phyloP scores from a whole-genome alignment of 2,888 invertebrate genomes.

The Aphelenchoides bicaudatus region DNA sequence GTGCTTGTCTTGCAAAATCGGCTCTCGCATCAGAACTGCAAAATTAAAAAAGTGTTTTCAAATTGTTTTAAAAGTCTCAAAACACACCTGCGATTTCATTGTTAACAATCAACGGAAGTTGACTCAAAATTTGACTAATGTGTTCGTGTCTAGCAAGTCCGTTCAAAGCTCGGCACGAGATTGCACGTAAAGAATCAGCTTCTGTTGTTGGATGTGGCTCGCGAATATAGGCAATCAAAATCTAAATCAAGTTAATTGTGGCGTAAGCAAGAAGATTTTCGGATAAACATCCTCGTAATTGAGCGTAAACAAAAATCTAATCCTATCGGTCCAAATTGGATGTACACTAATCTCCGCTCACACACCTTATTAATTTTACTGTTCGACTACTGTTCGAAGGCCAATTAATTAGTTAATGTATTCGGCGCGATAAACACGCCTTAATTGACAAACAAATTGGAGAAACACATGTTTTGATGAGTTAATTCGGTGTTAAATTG shows the following conservation, averaged over 20 bases:
- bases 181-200: conserved; percentile 86
- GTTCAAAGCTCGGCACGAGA: conserved; percentile 83
- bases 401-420: too few species aligned
- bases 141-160: conserved; percentile 89
- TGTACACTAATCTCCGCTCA: too few species aligned
- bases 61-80: background rate
- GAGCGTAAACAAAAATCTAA: background rate
- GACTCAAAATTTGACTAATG: conserved; percentile 85
- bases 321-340: too few species aligned
- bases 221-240: conserved; percentile 80
- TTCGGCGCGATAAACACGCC: too few species aligned
- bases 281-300: conserved; percentile 2
- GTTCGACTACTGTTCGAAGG: too few species aligned
- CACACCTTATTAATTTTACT: too few species aligned
- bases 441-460: too few species aligned
- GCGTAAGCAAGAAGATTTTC: too few species aligned
- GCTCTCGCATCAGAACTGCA: conserved; percentile 84
- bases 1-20: conserved; percentile 90
- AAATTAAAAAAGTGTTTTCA: background rate
- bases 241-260: conserved; percentile 66
- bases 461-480: too few species aligned
- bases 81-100: conserved; percentile 80
- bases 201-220: conserved; percentile 91
- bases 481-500: too few species aligned
- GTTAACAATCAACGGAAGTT: conserved; percentile 85